Evolutionary conservation across 2,797 vertebrate species (phyloP).

Genomic region (Crocodylus rhombifer): DNA sequence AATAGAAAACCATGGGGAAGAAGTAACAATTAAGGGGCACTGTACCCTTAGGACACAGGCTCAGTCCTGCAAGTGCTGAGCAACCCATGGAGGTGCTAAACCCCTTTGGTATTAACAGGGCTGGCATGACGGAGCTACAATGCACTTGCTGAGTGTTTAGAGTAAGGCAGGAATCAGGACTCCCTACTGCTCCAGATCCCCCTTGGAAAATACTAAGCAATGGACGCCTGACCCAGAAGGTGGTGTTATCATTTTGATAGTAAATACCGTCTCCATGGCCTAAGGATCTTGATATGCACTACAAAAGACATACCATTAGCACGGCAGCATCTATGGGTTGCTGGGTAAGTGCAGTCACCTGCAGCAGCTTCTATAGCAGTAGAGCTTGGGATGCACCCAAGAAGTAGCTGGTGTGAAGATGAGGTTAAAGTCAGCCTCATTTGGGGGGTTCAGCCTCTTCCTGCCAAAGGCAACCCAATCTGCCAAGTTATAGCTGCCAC

Average conservation of each 20-base stretch:
- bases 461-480: neutral
- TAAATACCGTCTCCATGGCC: neutral
- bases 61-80: neutral
- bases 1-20: neutral
- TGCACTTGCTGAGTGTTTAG: neutral
- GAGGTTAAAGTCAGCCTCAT: neutral
- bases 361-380: neutral
- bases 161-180: neutral
- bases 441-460: neutral
- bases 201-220: neutral
- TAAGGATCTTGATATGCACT: too few relatives aligned
- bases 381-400: neutral
- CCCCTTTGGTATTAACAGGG: neutral
- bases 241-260: neutral
- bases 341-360: neutral
- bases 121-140: neutral
- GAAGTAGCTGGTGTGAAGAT: neutral
- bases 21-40: neutral
- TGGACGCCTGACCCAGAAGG: too few relatives aligned
- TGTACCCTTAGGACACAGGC: neutral
- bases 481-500: accelerated
- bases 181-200: neutral
- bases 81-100: neutral
- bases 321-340: neutral
- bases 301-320: neutral